Conservation (phyloP, 1,140 invertebrate species). For the Euwallacea fornicatus region DNA sequence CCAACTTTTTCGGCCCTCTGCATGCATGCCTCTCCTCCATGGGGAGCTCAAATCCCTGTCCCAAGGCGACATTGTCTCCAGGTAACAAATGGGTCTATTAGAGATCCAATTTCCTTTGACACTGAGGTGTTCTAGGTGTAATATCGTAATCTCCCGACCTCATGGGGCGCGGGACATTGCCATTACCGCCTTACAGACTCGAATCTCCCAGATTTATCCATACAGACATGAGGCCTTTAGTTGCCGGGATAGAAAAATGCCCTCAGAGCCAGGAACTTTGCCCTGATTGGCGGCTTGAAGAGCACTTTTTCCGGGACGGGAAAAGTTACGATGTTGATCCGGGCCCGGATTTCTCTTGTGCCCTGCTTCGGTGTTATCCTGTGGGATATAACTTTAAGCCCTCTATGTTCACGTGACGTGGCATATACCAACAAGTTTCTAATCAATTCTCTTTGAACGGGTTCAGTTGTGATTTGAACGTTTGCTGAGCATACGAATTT, state of each 20-base stretch:
- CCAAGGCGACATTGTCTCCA: background rate
- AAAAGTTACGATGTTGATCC: constrained; percentile 6
- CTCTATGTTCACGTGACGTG: background rate
- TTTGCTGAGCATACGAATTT: too few species aligned
- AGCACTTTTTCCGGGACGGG: constrained; percentile 1
- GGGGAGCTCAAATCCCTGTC: too few species aligned
- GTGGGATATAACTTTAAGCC: background rate
- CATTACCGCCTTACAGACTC: background rate
- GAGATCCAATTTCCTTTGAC: constrained; percentile 2
- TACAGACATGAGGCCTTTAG: background rate
- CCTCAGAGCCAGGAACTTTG: background rate
- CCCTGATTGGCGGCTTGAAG: background rate
- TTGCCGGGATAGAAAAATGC: background rate
- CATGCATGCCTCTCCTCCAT: too few species aligned
- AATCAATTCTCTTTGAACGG: too few species aligned
- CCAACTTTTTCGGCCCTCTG: too few species aligned
- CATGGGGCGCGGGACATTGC: background rate
- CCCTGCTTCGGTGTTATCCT: constrained; percentile 4
- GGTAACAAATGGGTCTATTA: background rate
- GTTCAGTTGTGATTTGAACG: too few species aligned
- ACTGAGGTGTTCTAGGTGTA: background rate
- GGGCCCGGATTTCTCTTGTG: constrained; percentile 3
- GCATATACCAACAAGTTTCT: too few species aligned
- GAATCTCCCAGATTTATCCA: background rate
- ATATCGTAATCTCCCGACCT: background rate